Conservation (phyloP, 2,113 vertebrate species). For the Mungos mungo region DNA sequence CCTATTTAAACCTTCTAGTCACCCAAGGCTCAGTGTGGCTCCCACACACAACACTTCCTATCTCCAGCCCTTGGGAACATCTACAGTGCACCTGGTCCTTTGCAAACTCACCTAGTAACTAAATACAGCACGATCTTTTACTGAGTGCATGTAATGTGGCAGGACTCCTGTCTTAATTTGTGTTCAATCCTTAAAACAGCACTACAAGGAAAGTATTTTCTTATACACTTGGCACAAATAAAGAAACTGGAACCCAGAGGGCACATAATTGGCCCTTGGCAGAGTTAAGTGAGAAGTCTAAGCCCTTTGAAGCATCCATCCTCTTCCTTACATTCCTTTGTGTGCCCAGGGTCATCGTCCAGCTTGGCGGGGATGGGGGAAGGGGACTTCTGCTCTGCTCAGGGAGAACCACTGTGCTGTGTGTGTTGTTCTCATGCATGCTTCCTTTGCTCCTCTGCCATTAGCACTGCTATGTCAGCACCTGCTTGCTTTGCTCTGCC, state of each 20-base stretch:
- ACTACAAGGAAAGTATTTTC: not conserved
- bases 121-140: not conserved
- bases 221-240: not conserved
- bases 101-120: not conserved
- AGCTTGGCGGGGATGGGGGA: not conserved
- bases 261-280: not conserved
- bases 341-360: not conserved
- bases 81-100: not conserved
- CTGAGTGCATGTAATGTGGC: not conserved
- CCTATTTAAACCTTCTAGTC: not conserved
- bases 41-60: not conserved
- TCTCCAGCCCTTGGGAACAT: not conserved
- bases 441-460: not conserved
- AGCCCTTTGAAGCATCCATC: too few species aligned
- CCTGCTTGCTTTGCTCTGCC: not conserved
- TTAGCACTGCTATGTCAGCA: not conserved
- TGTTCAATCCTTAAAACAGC: not conserved
- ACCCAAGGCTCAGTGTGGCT: not conserved
- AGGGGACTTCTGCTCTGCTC: fast-evolving
- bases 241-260: not conserved
- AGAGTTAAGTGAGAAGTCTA: not conserved
- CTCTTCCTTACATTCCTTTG: not conserved
- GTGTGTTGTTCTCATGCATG: fast-evolving
- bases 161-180: not conserved
- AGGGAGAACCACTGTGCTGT: not conserved